phyloP scores from a whole-genome alignment of 2,113 vertebrate genomes.

The Peromyscus maniculatus region DNA sequence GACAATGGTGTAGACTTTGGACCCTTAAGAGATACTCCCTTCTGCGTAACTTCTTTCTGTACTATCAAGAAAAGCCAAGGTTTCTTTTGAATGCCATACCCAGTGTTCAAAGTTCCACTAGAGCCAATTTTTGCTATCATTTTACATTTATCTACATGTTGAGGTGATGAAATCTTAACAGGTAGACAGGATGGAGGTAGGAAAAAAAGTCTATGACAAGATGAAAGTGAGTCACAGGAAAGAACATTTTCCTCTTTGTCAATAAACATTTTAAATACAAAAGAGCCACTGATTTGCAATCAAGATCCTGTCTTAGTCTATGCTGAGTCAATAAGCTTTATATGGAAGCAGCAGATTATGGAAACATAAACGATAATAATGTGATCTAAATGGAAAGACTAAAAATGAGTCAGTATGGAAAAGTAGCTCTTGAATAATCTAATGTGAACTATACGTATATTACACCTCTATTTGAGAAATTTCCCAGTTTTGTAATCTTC shows the following conservation, averaged over 20 bases:
- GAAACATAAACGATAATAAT: not conserved
- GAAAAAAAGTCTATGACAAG: not conserved
- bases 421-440: not conserved
- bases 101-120: not conserved
- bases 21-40: not conserved
- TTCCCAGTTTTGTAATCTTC: not conserved
- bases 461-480: not conserved
- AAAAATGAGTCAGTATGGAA: not conserved
- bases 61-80: not conserved
- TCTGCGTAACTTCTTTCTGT: not conserved
- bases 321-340: not conserved
- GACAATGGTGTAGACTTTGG: not conserved
- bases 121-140: not conserved
- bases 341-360: not conserved
- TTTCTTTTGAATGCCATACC: not conserved
- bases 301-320: not conserved
- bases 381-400: not conserved
- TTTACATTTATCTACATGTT: conserved; percentile 6
- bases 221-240: not conserved
- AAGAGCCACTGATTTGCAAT: conserved; percentile 10
- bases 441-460: not conserved
- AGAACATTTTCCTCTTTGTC: not conserved
- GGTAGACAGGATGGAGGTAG: rapidly evolving
- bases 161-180: not conserved
- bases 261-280: conserved; percentile 10